Evolutionary conservation across 1,140 invertebrate species (phyloP), one percentile per base, ranked within the genome.

Genomic region (Euschistus heros): DNA sequence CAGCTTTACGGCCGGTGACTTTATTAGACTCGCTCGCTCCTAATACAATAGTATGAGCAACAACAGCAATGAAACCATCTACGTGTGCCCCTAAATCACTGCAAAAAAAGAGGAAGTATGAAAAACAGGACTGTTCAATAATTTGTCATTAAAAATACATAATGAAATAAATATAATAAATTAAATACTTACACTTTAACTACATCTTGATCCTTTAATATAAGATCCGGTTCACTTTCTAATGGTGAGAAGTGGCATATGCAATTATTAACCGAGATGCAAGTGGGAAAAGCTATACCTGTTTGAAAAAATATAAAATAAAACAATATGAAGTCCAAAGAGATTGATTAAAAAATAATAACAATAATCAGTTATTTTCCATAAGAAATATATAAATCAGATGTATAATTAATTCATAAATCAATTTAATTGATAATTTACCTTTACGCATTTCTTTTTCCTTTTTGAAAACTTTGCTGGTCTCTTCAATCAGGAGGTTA

Each of bases 241-340:
- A 97, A 84, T 18, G 97, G 97, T 54, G 95, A 98, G 76, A 90
- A 99, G 75, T 99, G 97, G 76, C 97, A 98, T 75, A 99, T 96
- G 79, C 94, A 97, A 77, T 99, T 98, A 77, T 99, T 98, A 13
- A 98, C 88, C 24, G 96, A 98, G 66, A 99, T 84, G 80, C 96
- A 99, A 42, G 95, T 98, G 46, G 97, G 97, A 77, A 99, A 99
- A 46, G 97, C 96, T 74, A 99, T 96, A 68, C 82, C 82, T 83
- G 71, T 70, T 76, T 71, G 44, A 63, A 63, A 69, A 59, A 67
- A 63, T 15, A 54, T 60, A 66, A 57, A 18, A 66, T 20, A 54
- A 54, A 15, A 5, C 14, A 6, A n/a, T 13, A 54, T 54, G 50
- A 54, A 15, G 18, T 18, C n/a, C 2, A 18, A 22, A 18, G 47